Evolutionary conservation across 2,113 vertebrate genomes (phyloP).

Genomic region (Coreoperca whiteheadi): DNA sequence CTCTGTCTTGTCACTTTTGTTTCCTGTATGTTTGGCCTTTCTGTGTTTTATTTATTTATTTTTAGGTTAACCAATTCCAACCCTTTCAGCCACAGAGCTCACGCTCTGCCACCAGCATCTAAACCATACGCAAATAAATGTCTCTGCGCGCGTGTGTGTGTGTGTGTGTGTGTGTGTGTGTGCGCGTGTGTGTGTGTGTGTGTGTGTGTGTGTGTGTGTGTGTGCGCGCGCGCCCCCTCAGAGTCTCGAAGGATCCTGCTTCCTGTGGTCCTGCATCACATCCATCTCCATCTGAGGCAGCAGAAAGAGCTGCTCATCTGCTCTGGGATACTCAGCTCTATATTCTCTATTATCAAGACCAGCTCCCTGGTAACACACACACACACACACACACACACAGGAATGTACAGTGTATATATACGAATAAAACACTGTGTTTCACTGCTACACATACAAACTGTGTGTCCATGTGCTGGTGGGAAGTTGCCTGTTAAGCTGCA

Average conservation of each 20-base stretch:
- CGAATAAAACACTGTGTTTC: not conserved
- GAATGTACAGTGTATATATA: not conserved
- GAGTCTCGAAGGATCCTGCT: constrained; percentile 96
- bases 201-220: constrained; percentile 3
- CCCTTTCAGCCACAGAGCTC: no score
- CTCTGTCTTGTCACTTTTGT: not conserved
- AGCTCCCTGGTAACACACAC: constrained; percentile 82
- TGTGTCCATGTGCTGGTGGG: not conserved
- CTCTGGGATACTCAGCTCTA: constrained; percentile 97
- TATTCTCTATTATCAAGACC: constrained; percentile 95
- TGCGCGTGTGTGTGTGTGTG: constrained; percentile 6
- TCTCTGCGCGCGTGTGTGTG: constrained; percentile 2
- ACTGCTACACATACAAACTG: not conserved
- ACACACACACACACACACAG: constrained; percentile 24
- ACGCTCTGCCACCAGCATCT: no score
- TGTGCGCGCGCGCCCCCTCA: constrained; percentile 64
- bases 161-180: constrained; percentile 11
- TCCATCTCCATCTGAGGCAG: constrained; percentile 96
- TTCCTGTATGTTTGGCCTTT: not conserved
- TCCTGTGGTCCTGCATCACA: constrained; percentile 97
- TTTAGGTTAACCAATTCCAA: not conserved
- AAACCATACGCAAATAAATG: no score
- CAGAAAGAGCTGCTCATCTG: constrained; percentile 99
- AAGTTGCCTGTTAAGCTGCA: no score
- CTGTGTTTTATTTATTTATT: not conserved